Evolutionary conservation across 1,140 invertebrate species (phyloP), one percentile per base, ranked within the genome.

Genomic region (Sinonovacula constricta): DNA sequence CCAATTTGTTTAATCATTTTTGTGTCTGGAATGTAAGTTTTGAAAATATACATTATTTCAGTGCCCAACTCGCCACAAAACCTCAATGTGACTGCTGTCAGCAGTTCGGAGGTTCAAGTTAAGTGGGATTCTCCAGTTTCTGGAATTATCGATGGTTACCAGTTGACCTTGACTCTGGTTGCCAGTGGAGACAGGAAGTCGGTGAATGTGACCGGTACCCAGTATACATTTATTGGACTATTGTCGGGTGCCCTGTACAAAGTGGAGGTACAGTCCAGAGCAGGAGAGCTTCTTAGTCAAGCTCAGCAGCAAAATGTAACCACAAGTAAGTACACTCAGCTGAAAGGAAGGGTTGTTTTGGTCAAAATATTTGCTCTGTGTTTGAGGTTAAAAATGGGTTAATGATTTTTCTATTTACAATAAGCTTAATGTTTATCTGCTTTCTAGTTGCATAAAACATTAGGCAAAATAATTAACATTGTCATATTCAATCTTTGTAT

Each of bases 61-160:
- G 75, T 63, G 18, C 75, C 75, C 39, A 78, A 78, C 60, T 33
- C 62, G 39, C 75, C 75, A 62, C 22, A 28, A 36, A 59, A 76
- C 24, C 0, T 60, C 1, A 53, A 12, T n/a, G 28, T 62, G 5
- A 34, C 31, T 18, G 66, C 70, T 31, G 24, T 51, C 2, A 78
- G 66, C 70, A 51, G 54, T 24, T 57, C 57, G 62, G 57, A 78
- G 49, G 66, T 69, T n/a, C 60, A 53, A n/a, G 66, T 78, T 0
- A 28, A 49, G 1, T 78, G 75, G 75, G 39, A 69, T 12, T 39
- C 75, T 26, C 54, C 75, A 0, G 22, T 33, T 15, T 45, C 39
- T 18, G 75, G 75, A 14, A 30, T 33, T 10, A 39, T 69, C 10
- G 65, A 63, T 28, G 22, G 33, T 22, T 78, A 78, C 36, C 14